Evolutionary conservation across 2,113 vertebrate genomes (phyloP).

Genomic region (Leuciscus idus): DNA sequence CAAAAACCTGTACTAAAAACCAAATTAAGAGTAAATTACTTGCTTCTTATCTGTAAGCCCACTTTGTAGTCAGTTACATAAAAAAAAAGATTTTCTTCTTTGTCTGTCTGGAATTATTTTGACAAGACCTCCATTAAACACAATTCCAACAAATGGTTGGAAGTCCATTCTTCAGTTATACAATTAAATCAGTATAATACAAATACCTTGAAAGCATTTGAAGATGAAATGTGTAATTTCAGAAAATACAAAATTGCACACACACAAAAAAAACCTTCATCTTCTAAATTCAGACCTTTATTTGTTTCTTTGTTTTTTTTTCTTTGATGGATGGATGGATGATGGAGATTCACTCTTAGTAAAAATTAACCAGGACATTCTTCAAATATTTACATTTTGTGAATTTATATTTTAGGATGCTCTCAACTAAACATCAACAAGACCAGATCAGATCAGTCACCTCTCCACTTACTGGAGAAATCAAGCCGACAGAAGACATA

Average conservation of each 20-base stretch:
- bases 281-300: too few relatives aligned
- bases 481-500: not conserved
- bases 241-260: not conserved
- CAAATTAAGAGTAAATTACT: not conserved
- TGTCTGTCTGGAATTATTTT: not conserved
- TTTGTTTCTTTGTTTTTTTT: too few relatives aligned
- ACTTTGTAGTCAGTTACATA: not conserved
- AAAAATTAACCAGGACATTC: too few relatives aligned
- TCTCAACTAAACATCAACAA: slow-evolving; percentile 34
- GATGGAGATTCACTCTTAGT: too few relatives aligned
- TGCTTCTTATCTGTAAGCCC: not conserved
- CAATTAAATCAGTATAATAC: not conserved
- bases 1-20: not conserved
- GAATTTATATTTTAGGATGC: not conserved
- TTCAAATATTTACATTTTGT: too few relatives aligned
- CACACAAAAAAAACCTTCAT: not conserved
- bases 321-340: too few relatives aligned
- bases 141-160: not conserved
- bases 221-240: not conserved
- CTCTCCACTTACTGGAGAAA: not conserved
- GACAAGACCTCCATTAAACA: slow-evolving; percentile 14
- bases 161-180: not conserved
- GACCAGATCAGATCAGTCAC: slow-evolving; percentile 47
- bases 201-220: not conserved
- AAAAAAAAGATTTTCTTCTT: not conserved